Base-by-base conservation (phyloP, 2,797 vertebrate species). In the Orientallactaga sibirica region DNA sequence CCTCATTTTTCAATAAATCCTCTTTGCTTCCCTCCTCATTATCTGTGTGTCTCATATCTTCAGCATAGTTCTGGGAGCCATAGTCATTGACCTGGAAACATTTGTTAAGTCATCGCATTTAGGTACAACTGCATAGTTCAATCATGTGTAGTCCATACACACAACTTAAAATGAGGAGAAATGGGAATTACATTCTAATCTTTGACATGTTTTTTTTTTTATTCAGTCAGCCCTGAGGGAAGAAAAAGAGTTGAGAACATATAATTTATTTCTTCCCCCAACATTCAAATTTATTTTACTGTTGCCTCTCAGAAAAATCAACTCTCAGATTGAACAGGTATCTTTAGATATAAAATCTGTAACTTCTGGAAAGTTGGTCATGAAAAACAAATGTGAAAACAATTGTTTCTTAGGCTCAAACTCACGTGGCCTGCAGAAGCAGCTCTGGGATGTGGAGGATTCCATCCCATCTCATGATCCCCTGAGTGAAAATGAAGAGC, bases 201-300 rank as follows among this genome's bases (percentile, higher is more conserved):
- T 85, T n/a, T 48, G 29, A 86, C 5, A 61, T 15, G 1, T 48
- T 85, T 48, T 43, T 70, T 52, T 85, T 48, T 43, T 70, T 79
- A 48, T 75, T 52, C 29, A 67, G 24, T 76, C 48, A 20, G 55
- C 68, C 75, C 33, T n/a, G 25, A 81, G 33, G 1, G 24, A 67
- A 92, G 52, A 75, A 76, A 83, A 82, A 79, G 79, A 79, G 55
- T 24, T 61, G 16, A 64, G 85, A 81, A 81, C 18, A n/a, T 55
- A 62, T 33, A 20, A 79, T 20, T 22, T 79, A 16, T 41, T 61
- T n/a, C 76, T 22, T 86, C 18, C 15, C 4, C 14, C 1, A 66
- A 41, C n/a, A n/a, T 20, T 86, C 64, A 73, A 86, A 71, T 70
- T 10, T 11, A 12, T 48, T 43, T 75, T 48, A n/a, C 8, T 15